Percentiles rank a stretch among this genome's conserved stretches.
These are phyloP conservation scores for Listrodromus nycthemerus DNA, from an alignment of 2,888 invertebrate species.

Conservation along the genomic window DNA sequence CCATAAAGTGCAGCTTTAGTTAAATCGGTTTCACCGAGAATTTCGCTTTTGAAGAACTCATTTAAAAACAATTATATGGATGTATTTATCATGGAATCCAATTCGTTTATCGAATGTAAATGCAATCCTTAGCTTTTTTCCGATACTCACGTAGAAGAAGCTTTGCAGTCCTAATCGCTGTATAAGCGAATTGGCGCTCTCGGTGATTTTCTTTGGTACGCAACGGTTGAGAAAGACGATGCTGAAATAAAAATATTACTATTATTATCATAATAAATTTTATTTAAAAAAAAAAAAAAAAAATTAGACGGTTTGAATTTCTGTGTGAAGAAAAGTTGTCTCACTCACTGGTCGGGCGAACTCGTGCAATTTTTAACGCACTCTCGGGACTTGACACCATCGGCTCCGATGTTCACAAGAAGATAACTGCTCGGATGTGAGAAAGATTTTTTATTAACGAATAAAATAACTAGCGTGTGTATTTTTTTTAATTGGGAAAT, in stretches of 20 bases:
- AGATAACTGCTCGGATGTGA: constrained; percentile 71
- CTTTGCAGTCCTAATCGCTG: constrained; percentile 85
- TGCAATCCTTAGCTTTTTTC: no score
- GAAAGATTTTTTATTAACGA: constrained; percentile 27
- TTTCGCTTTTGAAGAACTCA: neutral
- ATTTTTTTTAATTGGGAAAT: constrained; percentile 26
- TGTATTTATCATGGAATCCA: no score
- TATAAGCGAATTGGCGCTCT: constrained; percentile 83
- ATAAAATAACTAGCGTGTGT: constrained; percentile 20
- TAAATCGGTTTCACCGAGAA: neutral
- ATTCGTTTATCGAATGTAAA: neutral
- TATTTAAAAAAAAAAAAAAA: no score
- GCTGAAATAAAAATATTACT: constrained; percentile 80
- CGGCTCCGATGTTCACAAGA: constrained; percentile 64
- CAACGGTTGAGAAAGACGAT: constrained; percentile 86
- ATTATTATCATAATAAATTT: neutral
- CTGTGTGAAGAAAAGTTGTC: neutral
- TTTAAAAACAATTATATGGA: neutral
- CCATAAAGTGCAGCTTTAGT: neutral
- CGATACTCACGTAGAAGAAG: constrained; percentile 84
- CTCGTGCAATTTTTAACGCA: constrained; percentile 81
- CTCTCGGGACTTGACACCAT: constrained; percentile 76
- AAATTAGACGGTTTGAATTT: neutral
- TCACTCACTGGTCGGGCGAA: constrained; percentile 76
- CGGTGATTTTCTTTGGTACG: constrained; percentile 83